Evolutionary conservation across 2,888 invertebrate genomes (phyloP).

Genomic region (Andrena camellia): DNA sequence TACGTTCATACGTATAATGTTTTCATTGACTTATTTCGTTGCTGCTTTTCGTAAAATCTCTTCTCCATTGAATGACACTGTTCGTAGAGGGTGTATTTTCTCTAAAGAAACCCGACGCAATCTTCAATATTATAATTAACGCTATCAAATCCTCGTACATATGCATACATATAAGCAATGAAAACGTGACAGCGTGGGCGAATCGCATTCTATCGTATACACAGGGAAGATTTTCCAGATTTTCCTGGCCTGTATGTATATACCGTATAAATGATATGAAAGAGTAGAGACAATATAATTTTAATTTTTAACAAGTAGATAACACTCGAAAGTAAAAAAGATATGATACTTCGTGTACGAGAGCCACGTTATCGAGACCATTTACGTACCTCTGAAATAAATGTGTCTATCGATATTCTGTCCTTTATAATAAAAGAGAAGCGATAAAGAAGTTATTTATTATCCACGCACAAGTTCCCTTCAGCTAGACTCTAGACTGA

Average conservation of each 20-base stretch:
- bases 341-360: slow-evolving; percentile 66
- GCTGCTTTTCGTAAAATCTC: background rate
- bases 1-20: background rate
- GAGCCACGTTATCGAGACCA: slow-evolving; percentile 72
- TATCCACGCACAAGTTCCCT: background rate
- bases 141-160: background rate
- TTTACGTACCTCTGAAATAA: slow-evolving; percentile 72
- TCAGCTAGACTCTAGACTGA: background rate
- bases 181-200: slow-evolving; percentile 7
- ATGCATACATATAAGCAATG: background rate
- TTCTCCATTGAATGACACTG: slow-evolving; percentile 18
- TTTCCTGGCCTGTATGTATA: slow-evolving; percentile 75
- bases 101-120: background rate
- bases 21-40: background rate
- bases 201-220: slow-evolving; percentile 34
- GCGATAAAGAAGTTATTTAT: slow-evolving; percentile 6
- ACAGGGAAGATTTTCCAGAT: slow-evolving; percentile 10
- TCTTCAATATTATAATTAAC: slow-evolving; percentile 21
- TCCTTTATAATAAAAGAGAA: slow-evolving; percentile 77
- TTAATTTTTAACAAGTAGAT: slow-evolving; percentile 63
- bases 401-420: slow-evolving; percentile 76
- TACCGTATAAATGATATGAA: slow-evolving; percentile 65
- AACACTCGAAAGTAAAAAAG: slow-evolving; percentile 50
- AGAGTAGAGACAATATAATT: slow-evolving; percentile 55
- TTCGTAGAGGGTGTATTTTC: slow-evolving; percentile 17